Evolutionary conservation across 2,113 vertebrate genomes (phyloP), one percentile per base, ranked within the genome.

Genomic region (Monopterus albus): DNA sequence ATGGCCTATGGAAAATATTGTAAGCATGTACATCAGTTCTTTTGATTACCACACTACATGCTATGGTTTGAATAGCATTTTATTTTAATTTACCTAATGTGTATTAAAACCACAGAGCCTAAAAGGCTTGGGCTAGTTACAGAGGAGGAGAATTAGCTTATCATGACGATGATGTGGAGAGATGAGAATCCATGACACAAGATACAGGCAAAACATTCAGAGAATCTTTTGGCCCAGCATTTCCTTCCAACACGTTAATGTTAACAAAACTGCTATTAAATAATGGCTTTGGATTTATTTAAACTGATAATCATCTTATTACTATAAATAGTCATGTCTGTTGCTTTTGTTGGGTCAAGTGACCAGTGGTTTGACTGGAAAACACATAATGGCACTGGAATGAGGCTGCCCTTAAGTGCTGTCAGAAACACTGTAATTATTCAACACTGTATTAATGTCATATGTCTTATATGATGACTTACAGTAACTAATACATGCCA

Each of bases 251-350:
- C 12, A 31, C 31, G 36, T 38, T 62, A 43, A 66, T 62, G 35
- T 50, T 25, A 62, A 53, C 31, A 72, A 47, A 20, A 1, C 23
- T 35, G 17, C 43, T 55, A 66, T 59, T 26, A 55, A 56, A 60
- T n/a, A 21, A 65, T 51, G 36, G 45, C 28, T 56, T 15, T 17
- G 2, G 65, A 65, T 40, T 10, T 64, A 46, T 52, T 70, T 40
- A 35, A 57, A n/a, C 17, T 28, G 39, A 40, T 47, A 33, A 47
- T 56, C 45, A 71, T 64, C 53, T 67, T 23, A 23, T 42, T 38
- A 75, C 70, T 78, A 66, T 82, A 74, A 65, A 78, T 56, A 81
- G 79, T 77, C 47, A 75, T 74, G 28, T 50, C 18, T 45, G 64
- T 63, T 67, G 49, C 67, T 12, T 15, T 21, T 69, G 63, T 55